These are phyloP conservation scores for Cyprinella venusta DNA, from an alignment of 2,797 vertebrate species.

Conservation along the genomic window DNA sequence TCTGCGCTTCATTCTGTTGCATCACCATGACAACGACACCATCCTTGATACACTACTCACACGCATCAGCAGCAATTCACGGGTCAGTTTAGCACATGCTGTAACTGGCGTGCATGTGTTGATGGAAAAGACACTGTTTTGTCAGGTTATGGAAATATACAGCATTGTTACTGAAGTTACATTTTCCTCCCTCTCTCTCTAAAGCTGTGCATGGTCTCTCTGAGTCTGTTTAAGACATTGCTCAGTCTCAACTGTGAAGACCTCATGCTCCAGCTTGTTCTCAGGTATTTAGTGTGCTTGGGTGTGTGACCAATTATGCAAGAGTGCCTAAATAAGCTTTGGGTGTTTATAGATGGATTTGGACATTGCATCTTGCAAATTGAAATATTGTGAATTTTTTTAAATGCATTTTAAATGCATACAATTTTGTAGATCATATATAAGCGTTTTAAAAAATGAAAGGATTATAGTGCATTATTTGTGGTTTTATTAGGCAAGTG, in stretches of 20 bases:
- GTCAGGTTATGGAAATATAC: not conserved
- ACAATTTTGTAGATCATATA: not conserved
- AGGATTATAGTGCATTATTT: not conserved
- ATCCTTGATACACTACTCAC: slow-evolving; percentile 94
- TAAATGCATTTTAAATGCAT: not conserved
- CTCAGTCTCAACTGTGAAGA: slow-evolving; percentile 96
- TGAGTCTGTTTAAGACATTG: slow-evolving; percentile 95
- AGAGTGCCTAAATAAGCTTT: slow-evolving; percentile 5
- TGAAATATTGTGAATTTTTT: not conserved
- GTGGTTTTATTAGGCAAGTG: not conserved
- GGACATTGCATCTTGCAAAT: not conserved
- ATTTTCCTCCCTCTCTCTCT: slow-evolving; percentile 35
- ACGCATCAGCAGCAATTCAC: slow-evolving; percentile 94
- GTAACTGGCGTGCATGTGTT: not conserved
- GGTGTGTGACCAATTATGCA: slow-evolving; percentile 18
- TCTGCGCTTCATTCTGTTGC: slow-evolving; percentile 92
- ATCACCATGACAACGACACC: slow-evolving; percentile 90
- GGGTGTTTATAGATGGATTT: not conserved
- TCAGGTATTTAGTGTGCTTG: slow-evolving; percentile 81
- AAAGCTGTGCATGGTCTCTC: slow-evolving; percentile 93
- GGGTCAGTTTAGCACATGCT: slow-evolving; percentile 75
- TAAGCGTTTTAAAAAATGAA: not conserved
- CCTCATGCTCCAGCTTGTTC: slow-evolving; percentile 93
- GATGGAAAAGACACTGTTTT: slow-evolving; percentile 2
- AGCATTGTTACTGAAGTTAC: slow-evolving; percentile 34